Evolutionary conservation across 2,797 vertebrate genomes (phyloP), one percentile per base, ranked within the genome.

Genomic region (Jordanella pulchra): DNA sequence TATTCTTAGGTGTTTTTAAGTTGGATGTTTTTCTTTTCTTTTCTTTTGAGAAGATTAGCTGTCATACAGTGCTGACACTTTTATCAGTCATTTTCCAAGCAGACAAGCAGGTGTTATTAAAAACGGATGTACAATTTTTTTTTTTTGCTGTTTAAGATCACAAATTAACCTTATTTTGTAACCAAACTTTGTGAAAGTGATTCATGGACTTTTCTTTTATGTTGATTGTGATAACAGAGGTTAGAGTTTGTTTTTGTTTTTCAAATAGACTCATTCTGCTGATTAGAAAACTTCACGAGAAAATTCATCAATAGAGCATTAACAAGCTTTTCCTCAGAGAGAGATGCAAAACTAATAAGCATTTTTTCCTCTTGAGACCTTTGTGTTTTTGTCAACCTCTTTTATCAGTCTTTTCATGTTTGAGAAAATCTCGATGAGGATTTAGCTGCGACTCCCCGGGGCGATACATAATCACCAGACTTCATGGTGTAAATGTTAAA

Each of bases 401-500:
- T 76, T 67, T 70, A 32, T 17, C 71, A 69, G 56, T 58, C 71
- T 77, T 82, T 87, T 82, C 39, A 54, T 68, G 50, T 80, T 75
- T 21, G 25, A 69, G 67, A 67, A 13, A 70, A 71, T 83, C 76
- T 88, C 76, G 51, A 69, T 65, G 60, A 79, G 81, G 75, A 84
- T 81, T 80, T 54, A 71, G 77, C 73, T 32, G 39, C 0, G 61
- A 56, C 69, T 79, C 80, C 73, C 71, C 10, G 14, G 60, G 81
- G 64, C 72, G 76, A 73, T 75, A 66, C 71, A 82, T 82, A 72
- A 86, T 78, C 15, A 69, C 73, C 51, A 67, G 73, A 54, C 77
- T 60, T 78, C 65, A 18, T 45, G 72, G 58, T 65, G 72, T 44
- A 66, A 72, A 76, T 61, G 75, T 72, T 55, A 79, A 76, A 60